Evolutionary conservation across 2,888 invertebrate species (phyloP).

Genomic region (Lobophora halterata): DNA sequence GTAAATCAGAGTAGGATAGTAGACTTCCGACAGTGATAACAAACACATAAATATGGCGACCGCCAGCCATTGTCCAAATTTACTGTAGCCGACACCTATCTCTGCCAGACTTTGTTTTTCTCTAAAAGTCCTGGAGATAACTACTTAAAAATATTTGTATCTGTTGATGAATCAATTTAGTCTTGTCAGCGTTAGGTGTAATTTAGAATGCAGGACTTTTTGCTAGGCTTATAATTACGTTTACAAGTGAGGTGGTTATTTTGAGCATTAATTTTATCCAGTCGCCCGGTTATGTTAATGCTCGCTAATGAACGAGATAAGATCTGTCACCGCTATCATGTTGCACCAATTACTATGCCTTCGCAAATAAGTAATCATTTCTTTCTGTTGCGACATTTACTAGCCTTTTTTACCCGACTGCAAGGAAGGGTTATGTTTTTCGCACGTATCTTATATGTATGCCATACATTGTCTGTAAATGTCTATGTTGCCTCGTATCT

Average conservation of each 20-base stretch:
- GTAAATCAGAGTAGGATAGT: constrained; percentile 68
- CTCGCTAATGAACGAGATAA: constrained; percentile 38
- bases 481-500: too few relatives aligned
- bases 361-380: constrained; percentile 34
- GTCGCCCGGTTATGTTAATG: constrained; percentile 38
- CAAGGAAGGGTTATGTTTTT: too few relatives aligned
- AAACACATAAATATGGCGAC: constrained; percentile 71
- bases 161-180: constrained; percentile 7
- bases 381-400: constrained; percentile 34
- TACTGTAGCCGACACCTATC: constrained; percentile 55
- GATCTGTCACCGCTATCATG: constrained; percentile 34
- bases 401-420: not conserved
- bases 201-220: constrained; percentile 11
- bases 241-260: constrained; percentile 29
- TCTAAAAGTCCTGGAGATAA: constrained; percentile 25
- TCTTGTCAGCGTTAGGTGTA: constrained; percentile 7
- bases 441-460: too few relatives aligned
- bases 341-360: constrained; percentile 36
- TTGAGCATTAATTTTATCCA: constrained; percentile 28
- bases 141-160: constrained; percentile 2
- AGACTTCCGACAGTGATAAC: constrained; percentile 67
- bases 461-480: too few relatives aligned
- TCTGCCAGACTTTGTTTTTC: constrained; percentile 39
- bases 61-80: constrained; percentile 66
- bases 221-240: constrained; percentile 18